These are phyloP conservation scores for Collichthys lucidus DNA, from an alignment of 2,113 vertebrate species.

Conservation along the genomic window DNA sequence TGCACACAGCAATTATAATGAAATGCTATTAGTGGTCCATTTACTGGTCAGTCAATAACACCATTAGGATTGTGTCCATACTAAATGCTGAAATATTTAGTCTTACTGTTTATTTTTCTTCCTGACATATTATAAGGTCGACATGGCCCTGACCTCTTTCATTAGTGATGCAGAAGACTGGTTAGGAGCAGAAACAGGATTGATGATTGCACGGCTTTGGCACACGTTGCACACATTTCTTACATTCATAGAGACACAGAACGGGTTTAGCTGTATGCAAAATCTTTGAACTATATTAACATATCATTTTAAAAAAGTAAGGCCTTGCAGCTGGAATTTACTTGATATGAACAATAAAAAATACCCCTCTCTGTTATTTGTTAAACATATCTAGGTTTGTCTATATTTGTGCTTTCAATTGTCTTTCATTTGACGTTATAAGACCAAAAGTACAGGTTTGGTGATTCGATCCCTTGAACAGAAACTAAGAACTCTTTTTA, in stretches of 20 bases:
- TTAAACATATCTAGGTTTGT: background rate
- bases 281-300: background rate
- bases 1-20: background rate
- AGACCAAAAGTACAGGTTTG: background rate
- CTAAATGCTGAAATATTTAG: too few relatives aligned
- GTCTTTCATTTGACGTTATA: constrained; percentile 5
- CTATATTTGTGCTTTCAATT: background rate
- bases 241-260: background rate
- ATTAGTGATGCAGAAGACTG: constrained; percentile 3
- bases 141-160: constrained; percentile 7
- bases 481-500: background rate
- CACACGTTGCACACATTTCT: background rate
- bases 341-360: background rate
- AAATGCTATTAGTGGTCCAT: background rate
- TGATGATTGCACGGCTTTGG: background rate
- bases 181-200: background rate
- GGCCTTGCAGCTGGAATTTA: background rate
- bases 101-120: constrained; percentile 2
- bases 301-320: background rate
- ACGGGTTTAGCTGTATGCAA: background rate
- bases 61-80: background rate
- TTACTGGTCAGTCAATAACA: background rate
- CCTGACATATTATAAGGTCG: background rate
- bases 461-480: background rate
- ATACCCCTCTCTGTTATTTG: background rate